phyloP scores from a whole-genome alignment of 2,888 invertebrate species.

The Trilocha varians region DNA sequence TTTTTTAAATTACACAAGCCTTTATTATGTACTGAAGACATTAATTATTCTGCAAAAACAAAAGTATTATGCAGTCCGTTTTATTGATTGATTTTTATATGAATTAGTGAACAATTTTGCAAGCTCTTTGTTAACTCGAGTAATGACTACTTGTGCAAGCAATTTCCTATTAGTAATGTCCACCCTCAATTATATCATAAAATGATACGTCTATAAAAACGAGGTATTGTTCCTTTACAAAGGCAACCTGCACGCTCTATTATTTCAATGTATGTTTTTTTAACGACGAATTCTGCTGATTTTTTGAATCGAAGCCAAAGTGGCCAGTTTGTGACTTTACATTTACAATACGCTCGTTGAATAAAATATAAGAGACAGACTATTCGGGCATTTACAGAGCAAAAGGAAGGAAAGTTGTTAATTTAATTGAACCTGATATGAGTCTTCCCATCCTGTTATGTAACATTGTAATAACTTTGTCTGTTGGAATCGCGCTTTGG shows the following conservation, averaged over 20 bases:
- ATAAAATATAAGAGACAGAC: slow-evolving; percentile 12
- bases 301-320: slow-evolving; percentile 53
- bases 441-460: too few relatives aligned
- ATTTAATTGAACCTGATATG: too few relatives aligned
- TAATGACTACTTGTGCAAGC: neutral
- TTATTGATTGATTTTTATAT: slow-evolving; percentile 3
- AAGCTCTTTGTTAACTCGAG: slow-evolving; percentile 2
- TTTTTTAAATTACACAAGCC: too few relatives aligned
- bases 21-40: too few relatives aligned
- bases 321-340: slow-evolving; percentile 32
- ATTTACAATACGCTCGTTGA: slow-evolving; percentile 39
- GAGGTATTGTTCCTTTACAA: neutral
- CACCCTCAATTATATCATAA: neutral
- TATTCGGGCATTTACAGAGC: slow-evolving; percentile 1
- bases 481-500: too few relatives aligned
- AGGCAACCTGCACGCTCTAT: slow-evolving; percentile 1
- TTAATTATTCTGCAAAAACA: too few relatives aligned
- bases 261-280: slow-evolving; percentile 19
- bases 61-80: neutral
- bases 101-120: slow-evolving; percentile 2
- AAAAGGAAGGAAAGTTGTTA: neutral
- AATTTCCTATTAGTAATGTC: neutral
- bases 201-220: neutral
- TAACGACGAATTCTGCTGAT: slow-evolving; percentile 25
- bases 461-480: too few relatives aligned